Evolutionary conservation across 2,797 vertebrate species (phyloP).

Genomic region (Urosaurus nigricauda): DNA sequence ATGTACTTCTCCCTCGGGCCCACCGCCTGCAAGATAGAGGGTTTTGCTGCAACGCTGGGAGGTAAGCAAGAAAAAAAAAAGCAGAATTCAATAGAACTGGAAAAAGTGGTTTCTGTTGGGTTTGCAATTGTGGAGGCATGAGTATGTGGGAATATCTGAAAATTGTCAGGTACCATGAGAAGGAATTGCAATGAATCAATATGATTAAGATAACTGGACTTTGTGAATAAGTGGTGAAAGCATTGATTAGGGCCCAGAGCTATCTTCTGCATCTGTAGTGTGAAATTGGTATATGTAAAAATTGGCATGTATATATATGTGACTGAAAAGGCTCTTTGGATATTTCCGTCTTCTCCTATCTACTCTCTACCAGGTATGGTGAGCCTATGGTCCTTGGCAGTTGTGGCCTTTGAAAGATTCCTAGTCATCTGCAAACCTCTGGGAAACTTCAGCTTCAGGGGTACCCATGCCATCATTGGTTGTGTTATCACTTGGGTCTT

Average conservation of each 20-base stretch:
- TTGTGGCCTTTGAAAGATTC: slow-evolving; percentile 83
- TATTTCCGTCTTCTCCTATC: not conserved
- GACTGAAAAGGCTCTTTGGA: not conserved
- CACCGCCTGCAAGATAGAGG: slow-evolving; percentile 82
- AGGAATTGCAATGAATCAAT: not conserved
- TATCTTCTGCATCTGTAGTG: not conserved
- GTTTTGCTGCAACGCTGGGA: slow-evolving; percentile 79
- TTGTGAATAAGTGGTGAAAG: not conserved
- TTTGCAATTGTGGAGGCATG: not conserved
- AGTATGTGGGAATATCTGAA: not conserved
- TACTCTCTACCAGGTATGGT: slow-evolving; percentile 79
- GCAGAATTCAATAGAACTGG: not conserved
- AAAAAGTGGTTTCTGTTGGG: rapidly evolving
- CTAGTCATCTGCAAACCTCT: slow-evolving; percentile 85
- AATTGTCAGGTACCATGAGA: not conserved
- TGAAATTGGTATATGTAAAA: no score
- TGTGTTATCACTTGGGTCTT: slow-evolving; percentile 79
- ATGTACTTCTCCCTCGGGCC: slow-evolving; percentile 81
- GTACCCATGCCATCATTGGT: slow-evolving; percentile 78
- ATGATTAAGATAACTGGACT: no score
- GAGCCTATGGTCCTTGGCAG: slow-evolving; percentile 84
- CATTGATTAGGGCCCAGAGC: not conserved
- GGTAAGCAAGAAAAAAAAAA: slow-evolving; percentile 68
- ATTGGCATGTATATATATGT: not conserved
- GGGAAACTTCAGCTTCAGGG: slow-evolving; percentile 81